Base-by-base conservation (phyloP, 2,113 vertebrate species). In the Colius striatus region DNA sequence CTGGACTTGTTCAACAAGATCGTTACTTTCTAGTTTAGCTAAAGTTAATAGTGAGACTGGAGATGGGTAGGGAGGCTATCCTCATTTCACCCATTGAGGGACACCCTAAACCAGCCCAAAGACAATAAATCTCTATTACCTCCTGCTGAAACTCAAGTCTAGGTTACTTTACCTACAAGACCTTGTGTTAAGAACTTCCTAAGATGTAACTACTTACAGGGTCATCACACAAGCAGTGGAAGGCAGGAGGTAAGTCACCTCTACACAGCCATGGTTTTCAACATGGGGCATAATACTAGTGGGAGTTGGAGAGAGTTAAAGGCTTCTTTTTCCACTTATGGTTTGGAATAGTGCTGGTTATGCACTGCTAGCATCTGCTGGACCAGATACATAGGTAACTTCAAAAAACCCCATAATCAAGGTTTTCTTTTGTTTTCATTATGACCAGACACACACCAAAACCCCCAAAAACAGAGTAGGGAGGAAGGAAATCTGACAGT, bases 401-500 rank as follows among this genome's bases (percentile, higher is more conserved):
- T 57, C 1, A 21, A 63, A 30, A 57, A 15, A 34, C 16, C 5
- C 78, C 0, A 0, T 62, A 68, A 89, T 50, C 63, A 71, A 51
- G 65, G 10, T 38, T 72, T 75, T 36, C 45, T 23, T 94, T 73
- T 84, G 26, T 41, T 81, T 62, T 60, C 34, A 51, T 27, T 30
- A 70, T 30, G 34, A 58, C 29, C 21, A 63, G 21, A 75, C 11
- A 75, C 9, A 92, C 4, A 88, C 3, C 81, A 53, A 84, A 47
- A 13, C 34, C 34, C 45, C 94, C 47, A 89, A 81, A 94, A 79
- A 63, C 0, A 82, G 41, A 70, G 71, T 47, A 70, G 36, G 7
- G 7, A 93, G 66, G 75, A 96, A 93, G 85, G 88, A 93, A 93
- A 91, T 76, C 55, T 81, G 70, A 63, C 50, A 80, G 75, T 32